phyloP scores from a whole-genome alignment of 2,888 invertebrate genomes.

The Unio delphinus region DNA sequence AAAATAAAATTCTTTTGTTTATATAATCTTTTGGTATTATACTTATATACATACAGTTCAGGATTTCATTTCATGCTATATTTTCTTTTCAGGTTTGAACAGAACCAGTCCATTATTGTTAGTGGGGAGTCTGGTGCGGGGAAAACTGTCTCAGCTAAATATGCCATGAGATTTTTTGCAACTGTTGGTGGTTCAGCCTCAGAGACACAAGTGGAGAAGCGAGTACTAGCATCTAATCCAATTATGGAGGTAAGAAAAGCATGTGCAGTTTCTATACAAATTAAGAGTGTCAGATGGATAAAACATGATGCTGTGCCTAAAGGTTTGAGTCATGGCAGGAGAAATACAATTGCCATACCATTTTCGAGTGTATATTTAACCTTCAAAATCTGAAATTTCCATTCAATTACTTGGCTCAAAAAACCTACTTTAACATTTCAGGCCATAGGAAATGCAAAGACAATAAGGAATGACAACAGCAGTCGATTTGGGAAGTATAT shows the following conservation, averaged over 20 bases:
- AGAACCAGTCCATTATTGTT: slow-evolving; percentile 80
- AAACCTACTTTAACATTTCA: slow-evolving; percentile 61
- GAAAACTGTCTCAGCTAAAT: slow-evolving; percentile 98
- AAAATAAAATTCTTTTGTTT: too few relatives aligned
- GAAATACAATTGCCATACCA: too few relatives aligned
- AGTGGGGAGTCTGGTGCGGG: slow-evolving; percentile 98
- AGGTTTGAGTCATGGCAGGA: too few relatives aligned
- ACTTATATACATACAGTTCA: too few relatives aligned
- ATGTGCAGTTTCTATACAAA: too few relatives aligned
- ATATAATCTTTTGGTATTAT: too few relatives aligned
- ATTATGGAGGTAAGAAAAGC: slow-evolving; percentile 88
- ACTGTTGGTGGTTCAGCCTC: slow-evolving; percentile 92
- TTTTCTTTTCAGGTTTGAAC: slow-evolving; percentile 72
- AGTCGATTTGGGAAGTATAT: slow-evolving; percentile 95
- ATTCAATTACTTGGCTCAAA: too few relatives aligned
- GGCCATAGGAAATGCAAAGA: slow-evolving; percentile 99
- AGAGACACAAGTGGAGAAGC: slow-evolving; percentile 80
- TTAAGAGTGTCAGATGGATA: too few relatives aligned
- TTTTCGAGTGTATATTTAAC: too few relatives aligned
- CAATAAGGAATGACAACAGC: slow-evolving; percentile 97
- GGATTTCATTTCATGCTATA: too few relatives aligned
- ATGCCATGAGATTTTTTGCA: slow-evolving; percentile 97
- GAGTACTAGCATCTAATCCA: slow-evolving; percentile 96
- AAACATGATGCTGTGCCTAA: too few relatives aligned
- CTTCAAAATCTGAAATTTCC: too few relatives aligned